Conservation (phyloP, 1,140 invertebrate species). For the Neodiprion pinetum region DNA sequence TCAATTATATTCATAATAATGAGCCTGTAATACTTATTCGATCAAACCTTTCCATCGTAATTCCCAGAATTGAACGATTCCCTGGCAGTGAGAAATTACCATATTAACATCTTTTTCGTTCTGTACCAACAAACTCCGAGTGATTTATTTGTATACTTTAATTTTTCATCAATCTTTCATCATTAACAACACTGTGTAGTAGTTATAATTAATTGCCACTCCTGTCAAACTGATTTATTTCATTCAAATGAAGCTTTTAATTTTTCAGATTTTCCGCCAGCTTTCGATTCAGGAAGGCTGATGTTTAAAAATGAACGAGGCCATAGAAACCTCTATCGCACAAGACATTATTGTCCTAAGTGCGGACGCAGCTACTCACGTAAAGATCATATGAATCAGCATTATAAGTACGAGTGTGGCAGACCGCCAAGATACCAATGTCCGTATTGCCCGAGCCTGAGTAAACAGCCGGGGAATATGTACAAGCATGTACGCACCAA, state of each 20-base stretch:
- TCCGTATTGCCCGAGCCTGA: constrained; percentile 58
- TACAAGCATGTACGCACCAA: constrained; percentile 46
- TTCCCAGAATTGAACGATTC: too few relatives aligned
- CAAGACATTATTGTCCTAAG: constrained; percentile 43
- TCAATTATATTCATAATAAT: too few relatives aligned
- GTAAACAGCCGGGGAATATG: constrained; percentile 44
- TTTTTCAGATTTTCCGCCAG: background rate
- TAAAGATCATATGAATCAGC: constrained; percentile 63
- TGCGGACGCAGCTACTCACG: constrained; percentile 58
- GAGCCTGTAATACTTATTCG: too few relatives aligned
- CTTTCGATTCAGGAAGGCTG: background rate
- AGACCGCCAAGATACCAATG: constrained; percentile 73
- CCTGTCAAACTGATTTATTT: background rate
- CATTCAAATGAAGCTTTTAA: background rate
- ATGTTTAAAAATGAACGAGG: background rate
- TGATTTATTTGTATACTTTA: too few relatives aligned
- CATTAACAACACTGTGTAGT: too few relatives aligned
- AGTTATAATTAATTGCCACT: too few relatives aligned
- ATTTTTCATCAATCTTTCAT: too few relatives aligned
- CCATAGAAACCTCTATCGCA: too few relatives aligned
- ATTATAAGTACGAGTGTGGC: constrained; percentile 74
- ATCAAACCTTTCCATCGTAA: too few relatives aligned
- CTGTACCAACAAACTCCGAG: too few relatives aligned
- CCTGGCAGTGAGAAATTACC: too few relatives aligned
- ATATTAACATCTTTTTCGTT: too few relatives aligned